These are phyloP conservation scores for Stratiomys singularior DNA, from an alignment of 2,888 invertebrate species.

Conservation along the genomic window DNA sequence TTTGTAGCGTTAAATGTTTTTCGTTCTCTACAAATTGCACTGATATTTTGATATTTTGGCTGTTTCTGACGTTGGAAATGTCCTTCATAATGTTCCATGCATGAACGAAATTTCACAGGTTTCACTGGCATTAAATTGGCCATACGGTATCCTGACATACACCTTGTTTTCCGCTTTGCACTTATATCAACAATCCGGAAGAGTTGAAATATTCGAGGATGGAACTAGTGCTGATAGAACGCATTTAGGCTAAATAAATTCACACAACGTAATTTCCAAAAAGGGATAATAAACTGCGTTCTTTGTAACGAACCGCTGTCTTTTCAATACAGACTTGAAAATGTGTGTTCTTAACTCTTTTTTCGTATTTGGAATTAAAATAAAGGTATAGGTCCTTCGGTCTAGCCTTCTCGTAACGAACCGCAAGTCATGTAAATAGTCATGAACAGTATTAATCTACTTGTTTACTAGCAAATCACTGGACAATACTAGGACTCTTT, in stretches of 20 bases:
- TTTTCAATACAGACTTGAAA: background rate
- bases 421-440: too few species aligned
- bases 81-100: slow-evolving; percentile 33
- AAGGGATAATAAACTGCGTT: background rate
- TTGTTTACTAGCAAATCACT: too few species aligned
- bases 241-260: background rate
- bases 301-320: background rate
- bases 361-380: too few species aligned
- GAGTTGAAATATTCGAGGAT: background rate
- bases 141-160: slow-evolving; percentile 25
- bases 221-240: background rate
- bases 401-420: too few species aligned
- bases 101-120: background rate
- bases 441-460: too few species aligned
- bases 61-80: slow-evolving; percentile 13
- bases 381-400: too few species aligned
- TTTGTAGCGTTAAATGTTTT: slow-evolving; percentile 1
- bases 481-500: background rate
- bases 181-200: background rate
- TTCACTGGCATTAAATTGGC: slow-evolving; percentile 34
- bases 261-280: slow-evolving; percentile 6
- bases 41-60: background rate
- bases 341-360: background rate
- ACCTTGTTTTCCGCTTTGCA: background rate
- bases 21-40: slow-evolving; percentile 11